Evolutionary conservation across 2,797 vertebrate genomes (phyloP).

Genomic region (Malurus leucopterus): DNA sequence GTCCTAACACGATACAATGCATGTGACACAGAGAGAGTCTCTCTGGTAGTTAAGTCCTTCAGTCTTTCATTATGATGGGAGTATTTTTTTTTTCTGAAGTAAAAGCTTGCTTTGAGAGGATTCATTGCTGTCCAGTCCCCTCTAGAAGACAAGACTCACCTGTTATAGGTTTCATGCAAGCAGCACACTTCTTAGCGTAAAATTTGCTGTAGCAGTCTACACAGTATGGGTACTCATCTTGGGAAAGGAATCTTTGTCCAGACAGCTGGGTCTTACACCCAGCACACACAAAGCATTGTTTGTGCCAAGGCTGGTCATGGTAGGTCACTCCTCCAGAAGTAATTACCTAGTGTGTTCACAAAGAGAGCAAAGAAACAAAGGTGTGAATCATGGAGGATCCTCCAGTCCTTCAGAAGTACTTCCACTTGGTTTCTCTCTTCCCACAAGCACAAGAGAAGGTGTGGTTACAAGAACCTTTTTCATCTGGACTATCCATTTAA

Average conservation of each 20-base stretch:
- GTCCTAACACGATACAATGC: neutral
- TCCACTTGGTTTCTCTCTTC: neutral
- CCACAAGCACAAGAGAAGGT: neutral
- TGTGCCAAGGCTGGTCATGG: conserved; percentile 90
- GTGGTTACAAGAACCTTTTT: neutral
- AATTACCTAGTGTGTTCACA: conserved; percentile 76
- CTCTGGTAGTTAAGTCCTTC: neutral
- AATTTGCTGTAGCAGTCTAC: conserved; percentile 88
- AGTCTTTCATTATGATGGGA: neutral
- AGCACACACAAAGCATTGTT: conserved; percentile 91
- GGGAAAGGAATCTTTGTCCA: conserved; percentile 88
- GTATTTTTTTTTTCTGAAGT: neutral
- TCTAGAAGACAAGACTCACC: conserved; percentile 74
- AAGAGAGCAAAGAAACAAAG: neutral
- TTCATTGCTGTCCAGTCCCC: neutral
- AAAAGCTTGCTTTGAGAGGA: neutral
- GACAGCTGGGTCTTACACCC: conserved; percentile 87
- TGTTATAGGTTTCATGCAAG: conserved; percentile 86
- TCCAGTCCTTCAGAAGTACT: neutral
- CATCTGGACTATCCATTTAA: neutral
- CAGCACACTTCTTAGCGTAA: conserved; percentile 88
- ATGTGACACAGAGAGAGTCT: neutral
- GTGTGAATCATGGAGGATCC: neutral
- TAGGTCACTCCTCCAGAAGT: conserved; percentile 89
- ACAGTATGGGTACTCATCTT: conserved; percentile 88